A percentile compares a stretch with the other conserved stretches of the same genome.
phyloP scores from a whole-genome alignment of 64 coral and sea anemone genomes.

The Hydrozoanthus tunicans region DNA sequence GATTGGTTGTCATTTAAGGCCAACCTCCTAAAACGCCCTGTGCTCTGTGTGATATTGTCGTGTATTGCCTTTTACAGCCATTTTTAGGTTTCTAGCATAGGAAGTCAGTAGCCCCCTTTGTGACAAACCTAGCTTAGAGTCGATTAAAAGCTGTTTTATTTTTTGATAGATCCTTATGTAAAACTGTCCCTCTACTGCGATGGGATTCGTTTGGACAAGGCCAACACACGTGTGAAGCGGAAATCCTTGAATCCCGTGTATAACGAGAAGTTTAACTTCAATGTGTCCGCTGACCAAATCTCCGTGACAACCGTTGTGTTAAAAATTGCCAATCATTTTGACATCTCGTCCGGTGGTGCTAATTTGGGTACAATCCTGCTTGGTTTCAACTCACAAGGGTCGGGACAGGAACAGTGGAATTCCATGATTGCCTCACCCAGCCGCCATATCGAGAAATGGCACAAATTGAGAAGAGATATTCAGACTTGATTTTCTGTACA shows the following conservation, averaged over 20 bases:
- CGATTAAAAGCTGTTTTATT: not conserved
- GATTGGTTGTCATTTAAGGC: too few relatives aligned
- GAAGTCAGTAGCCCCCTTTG: not conserved
- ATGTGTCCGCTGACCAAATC: slow-evolving; percentile 92
- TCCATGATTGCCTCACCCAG: slow-evolving; percentile 92
- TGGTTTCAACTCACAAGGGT: slow-evolving; percentile 82
- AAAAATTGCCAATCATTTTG: slow-evolving; percentile 83
- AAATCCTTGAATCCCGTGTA: slow-evolving; percentile 86
- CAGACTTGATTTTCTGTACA: not conserved
- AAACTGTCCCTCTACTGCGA: slow-evolving; percentile 92
- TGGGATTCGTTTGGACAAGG: slow-evolving; percentile 77
- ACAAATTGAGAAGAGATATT: slow-evolving; percentile 63
- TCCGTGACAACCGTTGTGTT: slow-evolving; percentile 89
- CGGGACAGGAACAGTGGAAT: slow-evolving; percentile 96
- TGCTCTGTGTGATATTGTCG: too few relatives aligned
- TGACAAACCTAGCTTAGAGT: not conserved
- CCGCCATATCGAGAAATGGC: slow-evolving; percentile 95
- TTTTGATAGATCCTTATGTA: slow-evolving; percentile 80
- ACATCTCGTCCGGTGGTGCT: slow-evolving; percentile 62
- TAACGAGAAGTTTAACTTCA: slow-evolving; percentile 99
- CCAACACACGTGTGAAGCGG: slow-evolving; percentile 89
- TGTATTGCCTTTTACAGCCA: too few relatives aligned
- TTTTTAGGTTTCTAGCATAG: too few relatives aligned
- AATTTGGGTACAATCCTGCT: slow-evolving; percentile 72
- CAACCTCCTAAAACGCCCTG: too few relatives aligned